Evolutionary conservation across 2,888 invertebrate genomes (phyloP).

Genomic region (Poecilus cupreus): DNA sequence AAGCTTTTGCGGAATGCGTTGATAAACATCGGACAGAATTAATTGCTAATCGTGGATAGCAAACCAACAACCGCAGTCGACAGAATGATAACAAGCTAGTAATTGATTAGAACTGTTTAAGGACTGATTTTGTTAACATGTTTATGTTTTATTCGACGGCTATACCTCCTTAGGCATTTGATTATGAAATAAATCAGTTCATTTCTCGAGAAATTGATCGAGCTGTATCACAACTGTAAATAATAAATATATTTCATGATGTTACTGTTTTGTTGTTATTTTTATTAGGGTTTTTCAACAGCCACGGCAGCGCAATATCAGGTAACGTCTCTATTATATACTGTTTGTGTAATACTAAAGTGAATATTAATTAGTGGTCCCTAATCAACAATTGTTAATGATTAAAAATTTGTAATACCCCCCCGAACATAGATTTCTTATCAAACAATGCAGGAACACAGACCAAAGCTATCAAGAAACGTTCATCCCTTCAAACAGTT

Average conservation of each 20-base stretch:
- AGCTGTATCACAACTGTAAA: constrained; percentile 49
- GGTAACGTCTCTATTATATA: background rate
- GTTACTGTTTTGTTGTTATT: background rate
- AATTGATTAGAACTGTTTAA: constrained; percentile 48
- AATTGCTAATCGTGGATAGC: constrained; percentile 66
- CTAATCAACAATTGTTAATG: too few species aligned
- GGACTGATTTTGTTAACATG: constrained; percentile 35
- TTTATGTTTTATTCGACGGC: background rate
- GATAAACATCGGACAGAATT: constrained; percentile 75
- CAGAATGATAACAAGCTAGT: constrained; percentile 20
- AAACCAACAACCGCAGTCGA: constrained; percentile 5
- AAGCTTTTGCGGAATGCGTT: constrained; percentile 78
- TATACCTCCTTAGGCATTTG: background rate
- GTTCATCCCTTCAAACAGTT: too few species aligned
- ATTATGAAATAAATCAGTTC: constrained; percentile 25
- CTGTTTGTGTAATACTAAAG: background rate
- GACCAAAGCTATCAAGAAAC: too few species aligned
- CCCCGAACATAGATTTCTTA: too few species aligned
- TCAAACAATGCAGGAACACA: too few species aligned
- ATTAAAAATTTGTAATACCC: too few species aligned
- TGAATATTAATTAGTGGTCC: too few species aligned
- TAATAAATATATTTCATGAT: constrained; percentile 45
- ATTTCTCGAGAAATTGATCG: constrained; percentile 28
- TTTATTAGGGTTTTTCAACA: background rate
- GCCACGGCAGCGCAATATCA: too few species aligned